These are phyloP conservation scores for Zeus faber DNA, from an alignment of 2,113 vertebrate genomes.

Conservation along the genomic window DNA sequence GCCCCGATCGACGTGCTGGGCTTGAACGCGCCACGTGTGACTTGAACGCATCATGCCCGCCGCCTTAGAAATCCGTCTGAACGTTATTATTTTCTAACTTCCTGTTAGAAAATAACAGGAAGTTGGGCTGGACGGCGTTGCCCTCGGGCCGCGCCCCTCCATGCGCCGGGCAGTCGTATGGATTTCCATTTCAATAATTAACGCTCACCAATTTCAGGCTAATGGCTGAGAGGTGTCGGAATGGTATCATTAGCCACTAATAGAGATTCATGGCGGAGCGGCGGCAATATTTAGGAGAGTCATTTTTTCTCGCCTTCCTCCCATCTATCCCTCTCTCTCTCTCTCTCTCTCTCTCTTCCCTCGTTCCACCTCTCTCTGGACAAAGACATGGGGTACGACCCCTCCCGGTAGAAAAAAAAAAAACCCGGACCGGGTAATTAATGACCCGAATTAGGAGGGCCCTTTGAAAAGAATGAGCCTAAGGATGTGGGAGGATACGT, in stretches of 20 bases:
- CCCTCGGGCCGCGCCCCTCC: background rate
- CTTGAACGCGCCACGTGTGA: too few relatives aligned
- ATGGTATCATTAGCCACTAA: slow-evolving; percentile 73
- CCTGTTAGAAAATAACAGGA: background rate
- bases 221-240: slow-evolving; percentile 69
- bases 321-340: background rate
- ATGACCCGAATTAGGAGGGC: slow-evolving; percentile 71
- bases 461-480: slow-evolving; percentile 70
- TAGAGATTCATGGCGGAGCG: slow-evolving; percentile 73
- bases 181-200: slow-evolving; percentile 76
- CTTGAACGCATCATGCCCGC: too few relatives aligned
- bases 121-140: background rate
- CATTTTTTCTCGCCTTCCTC: background rate
- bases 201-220: slow-evolving; percentile 69
- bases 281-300: slow-evolving; percentile 55
- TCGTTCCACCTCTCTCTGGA: slow-evolving; percentile 20
- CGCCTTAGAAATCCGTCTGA: too few relatives aligned
- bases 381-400: slow-evolving; percentile 43
- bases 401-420: slow-evolving; percentile 41
- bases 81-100: too few relatives aligned
- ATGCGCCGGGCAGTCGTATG: slow-evolving; percentile 56
- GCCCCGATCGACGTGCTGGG: too few relatives aligned
- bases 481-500: slow-evolving; percentile 61
- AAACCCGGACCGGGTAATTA: slow-evolving; percentile 70
- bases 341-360: background rate